A percentile compares a stretch with the other conserved stretches of the same genome.
Conservation (phyloP, 2,888 invertebrate species). For the Cataglyphis livida region DNA sequence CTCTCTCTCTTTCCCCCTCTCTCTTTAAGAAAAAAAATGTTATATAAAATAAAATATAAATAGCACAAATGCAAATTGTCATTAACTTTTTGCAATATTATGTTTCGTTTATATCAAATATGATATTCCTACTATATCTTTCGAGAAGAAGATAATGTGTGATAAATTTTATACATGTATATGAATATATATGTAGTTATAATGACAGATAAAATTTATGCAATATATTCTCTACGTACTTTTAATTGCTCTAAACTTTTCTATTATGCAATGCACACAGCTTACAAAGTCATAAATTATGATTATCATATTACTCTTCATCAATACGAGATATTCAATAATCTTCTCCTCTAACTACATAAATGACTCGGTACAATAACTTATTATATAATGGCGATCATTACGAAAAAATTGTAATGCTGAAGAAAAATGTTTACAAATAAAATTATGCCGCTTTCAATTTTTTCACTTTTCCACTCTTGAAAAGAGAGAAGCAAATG, state of each 20-base stretch:
- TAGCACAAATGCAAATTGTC: neutral
- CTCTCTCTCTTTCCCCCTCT: too few species aligned
- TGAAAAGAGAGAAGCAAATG: neutral
- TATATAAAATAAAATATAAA: slow-evolving; percentile 4
- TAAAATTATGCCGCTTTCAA: neutral
- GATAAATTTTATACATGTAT: neutral
- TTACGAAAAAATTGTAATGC: neutral
- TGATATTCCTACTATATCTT: neutral
- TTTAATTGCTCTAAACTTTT: neutral
- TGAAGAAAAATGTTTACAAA: neutral
- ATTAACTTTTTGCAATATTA: neutral
- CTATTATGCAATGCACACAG: neutral
- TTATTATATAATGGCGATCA: neutral
- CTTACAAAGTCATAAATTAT: neutral
- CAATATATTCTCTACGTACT: neutral
- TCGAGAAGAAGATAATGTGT: neutral
- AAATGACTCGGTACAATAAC: slow-evolving; percentile 5
- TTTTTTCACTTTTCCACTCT: neutral
- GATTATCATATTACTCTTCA: slow-evolving; percentile 34
- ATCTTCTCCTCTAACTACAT: neutral
- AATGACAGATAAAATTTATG: neutral
- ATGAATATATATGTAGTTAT: neutral
- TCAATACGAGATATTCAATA: slow-evolving; percentile 28
- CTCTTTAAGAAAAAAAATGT: neutral
- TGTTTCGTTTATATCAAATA: neutral